A percentile compares a stretch with the other conserved stretches of the same genome.
These are phyloP conservation scores for Pterobdella sp. DNA, from an alignment of 2,888 invertebrate species.

Conservation along the genomic window DNA sequence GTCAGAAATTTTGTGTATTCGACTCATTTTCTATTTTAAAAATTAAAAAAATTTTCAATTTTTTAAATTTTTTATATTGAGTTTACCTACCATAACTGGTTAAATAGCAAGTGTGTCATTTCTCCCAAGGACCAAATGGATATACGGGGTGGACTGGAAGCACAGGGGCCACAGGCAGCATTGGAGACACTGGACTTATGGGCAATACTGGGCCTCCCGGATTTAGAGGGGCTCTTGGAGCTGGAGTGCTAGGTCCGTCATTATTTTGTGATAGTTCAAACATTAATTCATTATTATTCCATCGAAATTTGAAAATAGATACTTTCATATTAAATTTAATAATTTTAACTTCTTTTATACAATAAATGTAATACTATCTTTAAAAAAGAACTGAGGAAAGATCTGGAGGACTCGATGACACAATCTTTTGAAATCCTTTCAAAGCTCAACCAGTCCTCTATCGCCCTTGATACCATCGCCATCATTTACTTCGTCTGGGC, in stretches of 20 bases:
- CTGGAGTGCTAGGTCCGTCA: neutral
- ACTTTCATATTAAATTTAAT: too few relatives aligned
- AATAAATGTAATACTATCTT: neutral
- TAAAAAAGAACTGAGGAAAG: neutral
- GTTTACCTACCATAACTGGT: too few relatives aligned
- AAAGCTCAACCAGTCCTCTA: neutral
- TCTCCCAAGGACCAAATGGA: neutral
- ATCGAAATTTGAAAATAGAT: too few relatives aligned
- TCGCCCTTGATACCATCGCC: neutral
- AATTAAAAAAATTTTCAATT: neutral
- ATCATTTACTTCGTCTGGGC: slow-evolving; percentile 14
- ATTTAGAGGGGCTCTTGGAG: neutral
- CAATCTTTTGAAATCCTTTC: neutral
- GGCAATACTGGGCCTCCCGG: slow-evolving; percentile 1
- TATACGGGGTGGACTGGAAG: slow-evolving; percentile 2
- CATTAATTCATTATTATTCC: too few relatives aligned
- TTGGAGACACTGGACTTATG: slow-evolving; percentile 8
- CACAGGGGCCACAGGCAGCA: neutral
- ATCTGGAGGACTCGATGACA: neutral
- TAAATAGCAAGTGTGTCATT: neutral
- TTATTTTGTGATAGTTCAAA: neutral
- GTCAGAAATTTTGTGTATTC: neutral
- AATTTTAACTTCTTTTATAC: too few relatives aligned
- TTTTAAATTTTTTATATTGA: neutral
- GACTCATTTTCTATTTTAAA: too few relatives aligned